Conservation (phyloP, 2,888 invertebrate genomes). For the Catonia carolina region DNA sequence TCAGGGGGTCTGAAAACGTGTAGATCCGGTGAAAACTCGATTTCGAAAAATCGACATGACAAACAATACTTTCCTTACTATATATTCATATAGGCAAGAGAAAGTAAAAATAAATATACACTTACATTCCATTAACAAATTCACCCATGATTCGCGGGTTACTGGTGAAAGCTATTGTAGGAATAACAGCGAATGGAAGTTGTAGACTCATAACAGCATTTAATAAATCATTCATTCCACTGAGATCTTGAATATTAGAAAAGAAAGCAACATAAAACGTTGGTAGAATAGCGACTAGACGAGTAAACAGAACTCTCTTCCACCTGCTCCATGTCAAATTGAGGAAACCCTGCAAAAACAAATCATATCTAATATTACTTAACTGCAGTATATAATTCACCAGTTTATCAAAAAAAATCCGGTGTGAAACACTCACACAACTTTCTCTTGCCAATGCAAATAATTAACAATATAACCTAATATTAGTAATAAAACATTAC, state of each 20-base stretch:
- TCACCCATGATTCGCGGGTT: conserved; percentile 72
- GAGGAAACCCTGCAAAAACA: conserved; percentile 57
- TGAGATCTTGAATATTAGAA: conserved; percentile 59
- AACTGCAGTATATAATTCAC: too few relatives aligned
- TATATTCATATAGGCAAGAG: too few relatives aligned
- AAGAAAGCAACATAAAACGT: conserved; percentile 63
- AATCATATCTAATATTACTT: too few relatives aligned
- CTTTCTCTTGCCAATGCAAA: too few relatives aligned
- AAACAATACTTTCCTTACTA: too few relatives aligned
- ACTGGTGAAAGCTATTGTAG: conserved; percentile 78
- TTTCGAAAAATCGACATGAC: too few relatives aligned
- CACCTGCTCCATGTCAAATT: conserved; percentile 78
- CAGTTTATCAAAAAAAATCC: too few relatives aligned
- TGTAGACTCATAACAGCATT: conserved; percentile 83
- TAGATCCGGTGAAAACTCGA: too few relatives aligned
- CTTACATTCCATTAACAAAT: conserved; percentile 72
- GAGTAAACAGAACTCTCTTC: conserved; percentile 76
- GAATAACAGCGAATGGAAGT: conserved; percentile 78
- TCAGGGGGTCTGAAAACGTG: too few relatives aligned
- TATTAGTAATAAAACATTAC: too few relatives aligned
- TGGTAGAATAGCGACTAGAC: conserved; percentile 69
- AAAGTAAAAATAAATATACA: conserved; percentile 32
- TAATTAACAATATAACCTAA: too few relatives aligned
- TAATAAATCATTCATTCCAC: conserved; percentile 74
- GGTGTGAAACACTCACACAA: too few relatives aligned